Evolutionary conservation across 1,140 invertebrate species (phyloP).

Genomic region (Argopecten irradians): DNA sequence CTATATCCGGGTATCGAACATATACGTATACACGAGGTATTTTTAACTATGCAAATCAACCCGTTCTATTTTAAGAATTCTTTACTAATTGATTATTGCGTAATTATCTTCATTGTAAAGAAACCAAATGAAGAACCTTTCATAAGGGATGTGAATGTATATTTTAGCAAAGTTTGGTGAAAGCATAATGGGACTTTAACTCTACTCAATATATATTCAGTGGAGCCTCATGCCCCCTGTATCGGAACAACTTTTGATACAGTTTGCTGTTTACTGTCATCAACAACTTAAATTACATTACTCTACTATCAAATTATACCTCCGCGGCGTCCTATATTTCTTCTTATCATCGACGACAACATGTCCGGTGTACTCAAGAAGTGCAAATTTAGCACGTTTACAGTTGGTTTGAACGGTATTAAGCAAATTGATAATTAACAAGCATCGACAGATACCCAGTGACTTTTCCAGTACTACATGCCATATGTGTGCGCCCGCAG

Average conservation of each 20-base stretch:
- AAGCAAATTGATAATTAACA: background rate
- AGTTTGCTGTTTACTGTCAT: slow-evolving; percentile 35
- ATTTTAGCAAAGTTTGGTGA: no score
- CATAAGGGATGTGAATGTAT: no score
- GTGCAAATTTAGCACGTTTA: background rate
- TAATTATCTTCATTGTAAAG: no score
- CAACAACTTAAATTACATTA: background rate
- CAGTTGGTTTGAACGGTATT: slow-evolving; percentile 19
- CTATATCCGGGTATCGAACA: no score
- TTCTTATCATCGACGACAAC: background rate
- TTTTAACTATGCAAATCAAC: no score
- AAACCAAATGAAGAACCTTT: no score
- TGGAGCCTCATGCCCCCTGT: slow-evolving; percentile 28
- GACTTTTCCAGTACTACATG: slow-evolving; percentile 32
- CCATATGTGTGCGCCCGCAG: slow-evolving; percentile 12
- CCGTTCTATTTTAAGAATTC: no score
- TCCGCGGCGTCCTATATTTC: slow-evolving; percentile 29
- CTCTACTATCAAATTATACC: slow-evolving; percentile 40
- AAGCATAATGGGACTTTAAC: no score
- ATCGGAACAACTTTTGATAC: slow-evolving; percentile 16
- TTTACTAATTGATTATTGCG: no score
- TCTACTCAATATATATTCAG: no score
- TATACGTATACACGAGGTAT: no score
- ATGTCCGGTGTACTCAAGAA: background rate
- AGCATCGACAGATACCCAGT: background rate